A percentile compares a stretch with the other conserved stretches of the same genome.
These are phyloP conservation scores for Lacerta bilineata DNA, from an alignment of 2,797 vertebrate species.

Conservation along the genomic window DNA sequence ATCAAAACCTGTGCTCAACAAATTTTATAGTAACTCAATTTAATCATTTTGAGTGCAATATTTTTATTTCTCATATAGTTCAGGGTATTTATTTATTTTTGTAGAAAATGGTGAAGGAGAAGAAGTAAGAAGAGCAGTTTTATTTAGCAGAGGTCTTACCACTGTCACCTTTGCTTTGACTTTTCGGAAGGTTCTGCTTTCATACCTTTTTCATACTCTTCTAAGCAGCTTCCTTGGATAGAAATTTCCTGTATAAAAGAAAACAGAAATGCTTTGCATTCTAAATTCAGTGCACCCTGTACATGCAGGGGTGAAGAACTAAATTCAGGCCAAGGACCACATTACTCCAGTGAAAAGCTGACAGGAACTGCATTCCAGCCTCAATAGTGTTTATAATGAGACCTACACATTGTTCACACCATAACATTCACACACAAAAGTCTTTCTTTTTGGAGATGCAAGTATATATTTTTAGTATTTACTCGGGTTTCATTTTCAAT, in stretches of 20 bases:
- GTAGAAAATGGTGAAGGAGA: background rate
- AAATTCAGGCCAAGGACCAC: no score
- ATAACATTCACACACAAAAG: no score
- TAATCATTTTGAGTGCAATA: background rate
- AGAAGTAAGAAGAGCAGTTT: background rate
- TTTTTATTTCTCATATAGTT: background rate
- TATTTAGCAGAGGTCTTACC: background rate
- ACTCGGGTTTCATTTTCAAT: no score
- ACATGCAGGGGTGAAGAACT: no score
- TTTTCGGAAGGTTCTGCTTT: background rate
- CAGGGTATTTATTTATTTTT: background rate
- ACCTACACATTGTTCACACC: no score
- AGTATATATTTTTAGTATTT: no score
- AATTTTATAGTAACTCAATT: background rate
- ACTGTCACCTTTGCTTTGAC: background rate
- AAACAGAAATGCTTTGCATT: background rate
- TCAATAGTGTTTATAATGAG: no score
- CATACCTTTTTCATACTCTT: background rate
- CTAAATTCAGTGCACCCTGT: background rate
- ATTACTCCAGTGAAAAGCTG: no score
- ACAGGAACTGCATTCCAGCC: no score
- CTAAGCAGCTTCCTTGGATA: background rate
- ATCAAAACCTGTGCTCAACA: background rate
- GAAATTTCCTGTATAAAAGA: background rate
- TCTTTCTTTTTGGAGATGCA: no score